These are phyloP conservation scores for Paramisgurnus dabryanus DNA, from an alignment of 2,113 vertebrate species.

Conservation along the genomic window DNA sequence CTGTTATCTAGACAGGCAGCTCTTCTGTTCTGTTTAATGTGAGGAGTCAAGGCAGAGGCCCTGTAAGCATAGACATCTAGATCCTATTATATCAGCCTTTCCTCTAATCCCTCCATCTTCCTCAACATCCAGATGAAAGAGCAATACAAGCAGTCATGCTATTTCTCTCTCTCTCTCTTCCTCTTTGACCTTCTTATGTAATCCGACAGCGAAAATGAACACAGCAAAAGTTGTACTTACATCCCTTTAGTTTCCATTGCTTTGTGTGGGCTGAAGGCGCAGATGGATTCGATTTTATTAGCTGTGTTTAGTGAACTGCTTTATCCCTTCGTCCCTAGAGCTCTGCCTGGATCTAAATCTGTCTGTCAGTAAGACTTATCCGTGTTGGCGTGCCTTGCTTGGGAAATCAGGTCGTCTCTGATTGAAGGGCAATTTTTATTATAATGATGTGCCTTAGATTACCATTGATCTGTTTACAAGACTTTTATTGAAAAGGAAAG, in stretches of 20 bases:
- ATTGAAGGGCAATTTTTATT: constrained; percentile 40
- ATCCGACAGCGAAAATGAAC: constrained; percentile 39
- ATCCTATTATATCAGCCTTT: constrained; percentile 25
- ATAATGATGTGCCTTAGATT: constrained; percentile 16
- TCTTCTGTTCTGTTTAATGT: constrained; percentile 2
- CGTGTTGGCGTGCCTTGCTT: not conserved
- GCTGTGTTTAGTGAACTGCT: constrained; percentile 26
- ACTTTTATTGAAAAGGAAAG: constrained; percentile 18
- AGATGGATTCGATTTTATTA: constrained; percentile 41
- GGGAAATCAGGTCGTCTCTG: constrained; percentile 11
- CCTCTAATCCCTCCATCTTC: constrained; percentile 35
- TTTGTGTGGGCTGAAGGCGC: constrained; percentile 17
- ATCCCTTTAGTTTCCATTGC: constrained; percentile 29
- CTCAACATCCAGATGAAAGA: constrained; percentile 47
- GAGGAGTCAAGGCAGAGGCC: constrained; percentile 3
- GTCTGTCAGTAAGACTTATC: constrained; percentile 20
- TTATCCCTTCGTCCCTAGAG: constrained; percentile 8
- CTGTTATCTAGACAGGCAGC: not conserved
- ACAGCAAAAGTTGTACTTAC: constrained; percentile 36
- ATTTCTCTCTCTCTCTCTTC: not conserved
- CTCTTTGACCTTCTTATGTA: not conserved
- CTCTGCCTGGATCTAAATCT: constrained; percentile 21
- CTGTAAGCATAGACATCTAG: constrained; percentile 17
- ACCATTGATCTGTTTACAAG: constrained; percentile 45
- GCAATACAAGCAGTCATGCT: constrained; percentile 20